Evolutionary conservation across 53 echinoderm and acorn worm species (phyloP), one percentile per base, ranked within the genome.

Genomic region (Hippasteria phrygiana): DNA sequence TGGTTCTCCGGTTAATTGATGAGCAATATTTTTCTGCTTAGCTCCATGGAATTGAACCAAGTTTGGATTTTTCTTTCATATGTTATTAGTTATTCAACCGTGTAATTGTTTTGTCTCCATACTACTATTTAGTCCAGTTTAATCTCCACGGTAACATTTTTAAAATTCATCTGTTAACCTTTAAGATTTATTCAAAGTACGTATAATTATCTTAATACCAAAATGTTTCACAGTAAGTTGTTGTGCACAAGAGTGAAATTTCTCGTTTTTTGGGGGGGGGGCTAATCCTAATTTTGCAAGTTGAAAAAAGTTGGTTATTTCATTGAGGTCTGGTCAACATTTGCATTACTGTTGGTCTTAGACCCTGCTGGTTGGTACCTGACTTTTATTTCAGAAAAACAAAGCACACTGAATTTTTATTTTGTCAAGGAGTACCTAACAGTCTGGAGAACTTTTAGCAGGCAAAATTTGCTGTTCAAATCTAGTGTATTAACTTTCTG

Each of bases 121-220:
- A 10, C 42, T 74, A 45, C 5, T 28, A 74, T 22, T n/a, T n/a
- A 43, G 43, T 41, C 45, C 42, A 33, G 47, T 35, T 48, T 76
- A 76, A 76, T 76, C 50, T 31, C 27, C 37, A 16, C 48, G 29
- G 31, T 50, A 48, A 0, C 75, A 48, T 48, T 51, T 76, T 76
- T 76, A 32, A 5, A 67, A 76, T 32, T 50, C 76, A 47, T 76
- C 48, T 76, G 34, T 53, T 51, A 76, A 27, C 50, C 74, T 43
- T 74, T n/a, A n/a, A 67, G 32, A 76, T 76, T 76, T 76, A 76
- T 76, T 51, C 50, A 29, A 76, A 76, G 48, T 50, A 48, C 73
- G 46, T 45, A 45, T 45, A 45, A 43, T 43, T 42, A 31, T 50
- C 27, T 33, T 50, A 48, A 76, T 34, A 76, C 9, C 8, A 31